Evolutionary conservation across 1,140 invertebrate genomes (phyloP), one percentile per base, ranked within the genome.

Genomic region (Wiebesia pumilae): DNA sequence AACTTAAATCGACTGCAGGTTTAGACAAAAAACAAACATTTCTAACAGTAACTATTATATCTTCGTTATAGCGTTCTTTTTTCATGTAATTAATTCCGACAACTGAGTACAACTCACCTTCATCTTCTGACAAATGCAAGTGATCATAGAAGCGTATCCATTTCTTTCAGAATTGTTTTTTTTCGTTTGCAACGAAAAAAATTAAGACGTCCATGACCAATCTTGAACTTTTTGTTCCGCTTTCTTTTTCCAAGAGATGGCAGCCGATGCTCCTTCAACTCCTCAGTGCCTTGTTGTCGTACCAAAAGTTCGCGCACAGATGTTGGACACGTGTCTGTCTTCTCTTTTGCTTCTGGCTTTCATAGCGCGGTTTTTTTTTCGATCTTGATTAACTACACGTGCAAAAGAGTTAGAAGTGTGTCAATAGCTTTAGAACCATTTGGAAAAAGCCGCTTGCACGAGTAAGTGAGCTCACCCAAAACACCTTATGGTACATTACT

Each of bases 311-410:
- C 65, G 62, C 54, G 69, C 21, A 9, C 83, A 80, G 83, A 85
- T 79, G 83, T 62, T 58, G 21, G 71, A 81, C 79, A 82, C 81
- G 85, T 81, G 79, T 86, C 79, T 69, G 27, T 75, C 77, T 81
- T 47, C 35, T 71, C 81, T 75, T 38, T 82, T 21, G 30, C 81
- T 51, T 38, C 54, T 75, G 47, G 51, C 62, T 83, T 75, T 51
- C 12, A 24, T 65, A 21, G 14, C 21, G 16, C 9, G 24, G 16
- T 40, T 67, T 67, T 81, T 80, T 67, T 69, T 12, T 65, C 38
- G 58, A 69, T 27, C n/a, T 27, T 81, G 9, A 35, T 71, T 71
- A 35, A 1, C 19, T 30, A 3, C 12, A 30, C 16, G 47, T 12
- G 10, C 3, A 30, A 33, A 4, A 9, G 30, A 3, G 81, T 16